Base-by-base conservation (phyloP, 2,113 vertebrate species). In the Tringa solitaria region DNA sequence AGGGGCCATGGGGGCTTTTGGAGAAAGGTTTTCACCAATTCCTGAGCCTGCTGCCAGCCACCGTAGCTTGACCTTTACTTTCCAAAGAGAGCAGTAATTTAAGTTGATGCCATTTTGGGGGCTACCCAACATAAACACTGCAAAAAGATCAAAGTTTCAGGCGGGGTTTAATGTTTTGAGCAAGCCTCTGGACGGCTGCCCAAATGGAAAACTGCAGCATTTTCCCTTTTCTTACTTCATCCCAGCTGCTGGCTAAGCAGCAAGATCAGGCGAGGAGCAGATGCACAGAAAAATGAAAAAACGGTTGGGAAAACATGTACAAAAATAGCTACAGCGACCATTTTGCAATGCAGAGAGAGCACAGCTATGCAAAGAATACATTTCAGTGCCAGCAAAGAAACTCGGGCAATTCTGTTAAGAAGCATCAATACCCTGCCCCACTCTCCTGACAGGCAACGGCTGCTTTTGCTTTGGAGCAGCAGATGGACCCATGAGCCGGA, bases 251-350 rank as follows among this genome's bases (percentile, higher is more conserved):
- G 63, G 84, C 57, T 93, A 64, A 26, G 30, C 82, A 68, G 63
- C 46, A 77, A 79, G 63, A 80, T 28, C 82, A 73, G 46, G 50
- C 22, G 2, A 88, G 50, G 41, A 76, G 75, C 72, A 92, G 78
- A 85, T 60, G 75, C 74, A 70, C 19, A 60, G 85, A 72, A 77
- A 93, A 93, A 61, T 16, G 28, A 59, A 83, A 86, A 54, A 53
- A 22, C 2, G 2, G 45, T 83, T 64, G 50, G 64, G 45, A 83
- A 95, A 86, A 80, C n/a, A 68, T 33, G 20, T 30, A 30, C 5
- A 87, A 94, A 93, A 96, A 90, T 69, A 95, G 78, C 48, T 87
- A 30, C 67, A 56, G 78, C 18, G 10, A 87, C 81, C 87, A 56
- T 87, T 93, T 79, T 79, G 82, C 53, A 43, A 60, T n/a, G 41